Evolutionary conservation across 2,888 invertebrate genomes (phyloP).

Genomic region (Cheilosia pagana): DNA sequence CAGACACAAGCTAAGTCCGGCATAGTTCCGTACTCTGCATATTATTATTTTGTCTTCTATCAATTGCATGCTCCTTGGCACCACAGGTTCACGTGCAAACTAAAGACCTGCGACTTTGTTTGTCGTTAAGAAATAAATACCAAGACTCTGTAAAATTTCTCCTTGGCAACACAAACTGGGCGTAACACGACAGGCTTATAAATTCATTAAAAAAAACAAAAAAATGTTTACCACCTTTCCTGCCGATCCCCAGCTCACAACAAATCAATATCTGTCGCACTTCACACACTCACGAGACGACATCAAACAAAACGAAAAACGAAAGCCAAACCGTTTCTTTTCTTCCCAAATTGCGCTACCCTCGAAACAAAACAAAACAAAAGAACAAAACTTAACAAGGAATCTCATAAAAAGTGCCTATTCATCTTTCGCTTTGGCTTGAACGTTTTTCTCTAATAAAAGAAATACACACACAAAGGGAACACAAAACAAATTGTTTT

Average conservation of each 20-base stretch:
- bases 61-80: too few species aligned
- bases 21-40: too few species aligned
- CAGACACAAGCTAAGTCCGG: too few species aligned
- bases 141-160: too few species aligned
- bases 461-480: conserved; percentile 7
- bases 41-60: too few species aligned
- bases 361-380: conserved; percentile 30
- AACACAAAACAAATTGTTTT: conserved; percentile 43
- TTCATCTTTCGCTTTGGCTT: conserved; percentile 39
- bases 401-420: conserved; percentile 48
- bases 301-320: conserved; percentile 14
- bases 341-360: conserved; percentile 39
- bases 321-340: conserved; percentile 11
- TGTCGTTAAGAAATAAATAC: too few species aligned
- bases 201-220: too few species aligned
- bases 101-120: too few species aligned
- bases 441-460: conserved; percentile 44
- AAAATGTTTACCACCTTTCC: too few species aligned
- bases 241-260: neutral
- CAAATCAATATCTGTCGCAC: neutral
- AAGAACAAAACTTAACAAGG: conserved; percentile 14
- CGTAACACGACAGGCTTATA: too few species aligned
- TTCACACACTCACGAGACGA: conserved; percentile 7
- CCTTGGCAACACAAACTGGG: too few species aligned
- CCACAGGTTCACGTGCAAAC: too few species aligned